Base-by-base conservation (phyloP, 2,797 vertebrate species). In the Myotis planiceps region DNA sequence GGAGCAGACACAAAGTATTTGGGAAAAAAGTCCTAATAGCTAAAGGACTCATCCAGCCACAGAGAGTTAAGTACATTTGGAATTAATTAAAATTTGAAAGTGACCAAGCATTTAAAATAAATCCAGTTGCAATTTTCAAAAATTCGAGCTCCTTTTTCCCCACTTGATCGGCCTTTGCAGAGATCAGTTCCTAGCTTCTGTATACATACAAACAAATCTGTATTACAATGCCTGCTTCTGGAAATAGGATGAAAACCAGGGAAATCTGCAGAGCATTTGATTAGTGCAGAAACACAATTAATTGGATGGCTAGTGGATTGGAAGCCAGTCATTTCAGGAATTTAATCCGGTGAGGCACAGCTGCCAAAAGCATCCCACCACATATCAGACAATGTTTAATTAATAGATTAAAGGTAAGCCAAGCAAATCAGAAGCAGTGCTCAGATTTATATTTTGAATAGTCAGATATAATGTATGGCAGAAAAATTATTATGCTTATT, bases 251-350 rank as follows among this genome's bases (percentile, higher is more conserved):
- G 3, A 81, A 96, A 98, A 96, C 2, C 4, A 81, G 42, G 42
- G 75, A 97, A 97, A 95, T 82, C 14, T 87, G 27, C 63, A 88
- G 96, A 90, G 34, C 23, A 88, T 96, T 78, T 93, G 96, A 60
- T 97, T 96, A 92, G 37, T 39, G 81, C 29, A 83, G 69, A 96
- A 97, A 97, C 91, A 60, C 80, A 98, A 98, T 97, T 97, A 98
- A 92, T 86, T 98, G 84, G 94, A 95, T 96, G 87, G 81, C 76
- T 97, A 94, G 76, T 66, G 90, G 37, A 80, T 97, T 91, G 69
- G 96, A 89, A 97, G 76, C 80, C 82, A 96, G 90, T 96, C 96
- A 95, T 97, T 96, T 96, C 55, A 93, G 82, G 18, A 71, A 85
- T 90, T 92, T 88, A 90, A 96, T 84, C 68, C 55, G 96, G 21